These are phyloP conservation scores for Entelurus aequoreus DNA, from an alignment of 2,113 vertebrate genomes.

Conservation along the genomic window DNA sequence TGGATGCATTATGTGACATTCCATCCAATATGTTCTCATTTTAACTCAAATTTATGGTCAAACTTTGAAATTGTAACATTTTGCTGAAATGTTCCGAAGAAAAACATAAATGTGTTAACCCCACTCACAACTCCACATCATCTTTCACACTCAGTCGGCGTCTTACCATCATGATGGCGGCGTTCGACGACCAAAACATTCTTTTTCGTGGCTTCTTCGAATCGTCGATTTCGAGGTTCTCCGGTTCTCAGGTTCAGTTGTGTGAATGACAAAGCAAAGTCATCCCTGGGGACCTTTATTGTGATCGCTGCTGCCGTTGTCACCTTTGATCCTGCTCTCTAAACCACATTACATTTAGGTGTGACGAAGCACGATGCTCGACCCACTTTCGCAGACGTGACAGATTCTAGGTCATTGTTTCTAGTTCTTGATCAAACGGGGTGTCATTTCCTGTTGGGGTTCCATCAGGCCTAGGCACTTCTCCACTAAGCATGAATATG, in stretches of 20 bases:
- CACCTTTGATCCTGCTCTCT: constrained; percentile 27
- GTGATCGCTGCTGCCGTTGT: constrained; percentile 22
- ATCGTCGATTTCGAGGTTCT: not conserved
- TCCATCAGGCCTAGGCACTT: too few species aligned
- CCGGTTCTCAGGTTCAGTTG: constrained; percentile 9
- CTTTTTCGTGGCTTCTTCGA: not conserved
- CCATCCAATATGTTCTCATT: too few species aligned
- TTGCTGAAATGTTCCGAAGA: not conserved
- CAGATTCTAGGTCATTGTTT: not conserved
- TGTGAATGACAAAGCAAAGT: not conserved
- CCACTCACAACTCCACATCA: not conserved
- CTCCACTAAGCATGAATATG: too few species aligned
- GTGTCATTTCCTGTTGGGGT: too few species aligned
- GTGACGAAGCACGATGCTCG: constrained; percentile 9
- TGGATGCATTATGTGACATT: too few species aligned
- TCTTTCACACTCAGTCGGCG: not conserved
- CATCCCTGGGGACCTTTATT: constrained; percentile 34
- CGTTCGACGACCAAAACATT: constrained; percentile 18
- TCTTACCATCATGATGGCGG: constrained; percentile 28
- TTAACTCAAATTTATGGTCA: not conserved
- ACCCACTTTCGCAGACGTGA: constrained; percentile 37
- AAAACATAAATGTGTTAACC: too few species aligned
- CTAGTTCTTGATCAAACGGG: too few species aligned
- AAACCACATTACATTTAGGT: constrained; percentile 25
- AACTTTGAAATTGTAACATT: not conserved